Base-by-base conservation (phyloP, 2,888 invertebrate genomes). In the Amblyjoppa fuscipennis region DNA sequence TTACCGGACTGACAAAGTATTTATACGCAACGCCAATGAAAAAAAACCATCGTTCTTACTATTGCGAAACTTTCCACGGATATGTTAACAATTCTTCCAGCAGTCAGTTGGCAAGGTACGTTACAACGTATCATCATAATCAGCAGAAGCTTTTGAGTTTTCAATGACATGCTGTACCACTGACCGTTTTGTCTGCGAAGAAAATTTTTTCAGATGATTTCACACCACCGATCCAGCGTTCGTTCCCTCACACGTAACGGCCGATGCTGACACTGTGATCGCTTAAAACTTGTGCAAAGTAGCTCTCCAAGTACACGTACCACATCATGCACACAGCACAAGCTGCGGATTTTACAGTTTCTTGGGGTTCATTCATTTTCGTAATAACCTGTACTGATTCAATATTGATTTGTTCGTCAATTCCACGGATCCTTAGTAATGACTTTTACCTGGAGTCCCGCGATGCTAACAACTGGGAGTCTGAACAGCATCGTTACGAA, bases 391-490 rank as follows among this genome's bases (percentile, higher is more conserved):
- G 64, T 20, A 61, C 2, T 31, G 28, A 31, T 31, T 31, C n/a
- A 20, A 64, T 28, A n/a, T 51, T n/a, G 2, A 51, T 31, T 20
- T 73, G 34, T 38, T 38, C n/a, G 5, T 5, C 31, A 11, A 28
- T 31, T 28, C 5, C 3, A 4, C 3, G 13, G 20, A 38, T 31
- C 28, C 28, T 31, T 31, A 31, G 28, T 31, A 31, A 31, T 31
- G 28, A 31, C 3, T 31, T 31, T 31, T 75, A 82, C 82, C 82
- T 82, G 77, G 16, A 82, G 41, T 53, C 53, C 70, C 1, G 82
- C 77, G 4, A 82, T 64, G 28, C 77, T 82, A 16, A 82, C 66
- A n/a, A 82, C 70, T 0, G 77, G 16, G 64, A 77, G 64, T 45
- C 71, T 77, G 9, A 71, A 71, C 5, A 70, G 71, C 4, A 82